These are phyloP conservation scores for Pelusios castaneus DNA, from an alignment of 2,113 vertebrate species.

Conservation along the genomic window DNA sequence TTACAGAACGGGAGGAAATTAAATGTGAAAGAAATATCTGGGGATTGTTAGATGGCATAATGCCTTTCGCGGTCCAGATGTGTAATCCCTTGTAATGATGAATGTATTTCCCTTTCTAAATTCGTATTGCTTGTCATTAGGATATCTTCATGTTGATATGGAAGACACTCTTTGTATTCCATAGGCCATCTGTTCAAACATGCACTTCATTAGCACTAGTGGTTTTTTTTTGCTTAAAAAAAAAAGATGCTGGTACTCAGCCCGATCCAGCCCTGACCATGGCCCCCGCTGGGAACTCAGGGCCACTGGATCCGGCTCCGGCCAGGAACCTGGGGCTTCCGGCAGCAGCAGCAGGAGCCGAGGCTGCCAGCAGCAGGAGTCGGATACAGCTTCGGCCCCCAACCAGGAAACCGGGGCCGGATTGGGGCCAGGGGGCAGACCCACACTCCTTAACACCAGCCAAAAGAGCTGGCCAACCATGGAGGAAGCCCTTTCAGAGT, in stretches of 20 bases:
- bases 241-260: too few species aligned
- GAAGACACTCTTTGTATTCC: neutral
- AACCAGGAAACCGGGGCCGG: too few species aligned
- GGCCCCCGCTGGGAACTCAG: too few species aligned
- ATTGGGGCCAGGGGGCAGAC: neutral
- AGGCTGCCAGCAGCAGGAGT: too few species aligned
- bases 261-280: too few species aligned
- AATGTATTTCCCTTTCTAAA: constrained; percentile 8
- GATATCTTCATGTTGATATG: neutral
- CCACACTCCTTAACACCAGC: neutral
- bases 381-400: too few species aligned
- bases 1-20: too few species aligned
- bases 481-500: neutral
- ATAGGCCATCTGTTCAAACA: constrained; percentile 39
- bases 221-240: too few species aligned
- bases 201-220: neutral
- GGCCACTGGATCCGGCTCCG: too few species aligned
- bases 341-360: too few species aligned
- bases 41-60: neutral
- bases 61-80: neutral
- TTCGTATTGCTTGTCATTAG: neutral
- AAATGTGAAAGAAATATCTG: neutral
- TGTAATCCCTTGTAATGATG: constrained; percentile 8
- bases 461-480: neutral
- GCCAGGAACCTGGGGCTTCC: too few species aligned